These are phyloP conservation scores for Dromococcyx pavoninus DNA, from an alignment of 2,797 vertebrate genomes.

Conservation along the genomic window DNA sequence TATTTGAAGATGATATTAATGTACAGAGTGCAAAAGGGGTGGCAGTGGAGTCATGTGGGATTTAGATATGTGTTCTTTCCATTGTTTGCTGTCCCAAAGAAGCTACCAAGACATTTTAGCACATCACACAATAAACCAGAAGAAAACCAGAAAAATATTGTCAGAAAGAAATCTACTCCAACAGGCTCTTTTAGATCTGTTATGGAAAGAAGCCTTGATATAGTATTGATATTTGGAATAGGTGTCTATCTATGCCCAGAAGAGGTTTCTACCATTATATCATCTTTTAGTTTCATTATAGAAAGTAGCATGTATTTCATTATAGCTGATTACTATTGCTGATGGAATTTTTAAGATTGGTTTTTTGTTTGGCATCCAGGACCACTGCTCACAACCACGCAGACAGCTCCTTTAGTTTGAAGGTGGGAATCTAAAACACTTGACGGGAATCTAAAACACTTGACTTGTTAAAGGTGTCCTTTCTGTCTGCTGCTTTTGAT, in stretches of 20 bases:
- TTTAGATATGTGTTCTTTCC: not conserved
- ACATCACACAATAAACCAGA: not conserved
- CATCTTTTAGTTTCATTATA: not conserved
- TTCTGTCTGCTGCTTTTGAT: not conserved
- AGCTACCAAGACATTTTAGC: not conserved
- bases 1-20: not conserved
- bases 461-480: not conserved
- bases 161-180: not conserved
- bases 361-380: not conserved
- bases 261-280: too few species aligned
- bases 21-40: not conserved
- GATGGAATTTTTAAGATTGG: fast-evolving
- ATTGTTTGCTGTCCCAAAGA: not conserved
- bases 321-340: not conserved
- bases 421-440: not conserved
- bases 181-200: not conserved
- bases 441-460: not conserved
- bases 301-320: not conserved
- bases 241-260: not conserved
- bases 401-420: not conserved
- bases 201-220: not conserved
- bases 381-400: not conserved
- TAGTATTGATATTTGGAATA: not conserved
- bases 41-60: not conserved
- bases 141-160: not conserved